Evolutionary conservation across 2,113 vertebrate species (phyloP), one percentile per base, ranked within the genome.

Genomic region (Rynchops niger): DNA sequence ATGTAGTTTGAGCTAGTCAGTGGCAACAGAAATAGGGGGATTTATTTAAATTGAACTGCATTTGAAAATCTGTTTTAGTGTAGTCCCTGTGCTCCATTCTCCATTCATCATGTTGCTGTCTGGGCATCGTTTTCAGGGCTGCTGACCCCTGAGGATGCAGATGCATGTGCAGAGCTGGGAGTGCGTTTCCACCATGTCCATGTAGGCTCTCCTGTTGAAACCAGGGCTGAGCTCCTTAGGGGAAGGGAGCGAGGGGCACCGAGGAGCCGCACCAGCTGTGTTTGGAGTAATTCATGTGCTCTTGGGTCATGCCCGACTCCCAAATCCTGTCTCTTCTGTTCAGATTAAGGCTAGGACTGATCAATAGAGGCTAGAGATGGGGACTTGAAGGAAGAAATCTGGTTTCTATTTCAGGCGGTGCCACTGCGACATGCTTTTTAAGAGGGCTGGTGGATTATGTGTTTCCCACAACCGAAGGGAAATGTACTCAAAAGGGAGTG

Each of bases 381-480:
- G 45, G 38, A 40, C 63, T 62, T 16, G 6, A 45, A 83, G 59
- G 30, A 67, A 94, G 74, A 93, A 95, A 52, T 82, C 74, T 91
- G 84, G 2, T 88, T 96, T 92, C n/a, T 93, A 2, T 95, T 93
- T 93, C 74, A 92, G 72, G 47, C 38, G 1, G 43, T 83, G 50
- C 66, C 66, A 85, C 62, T 95, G 58, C 7, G 76, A 58, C 49
- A 29, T 58, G 62, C 16, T 77, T 86, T 88, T 80, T 27, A 61
- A 87, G 73, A 91, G 73, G 78, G 42, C 45, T 94, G 58, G 78
- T 92, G 86, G 67, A 77, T 77, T 73, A 22, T 67, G 47, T 3
- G 38, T 94, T 95, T 95, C 95, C 87, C 95, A 97, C 84, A 96
- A 63, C 6, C 59, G 29, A 93, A 94, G 87, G 96, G 89, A 97